Evolutionary conservation across 2,797 vertebrate species (phyloP).

Genomic region (Decapterus maruadsi): DNA sequence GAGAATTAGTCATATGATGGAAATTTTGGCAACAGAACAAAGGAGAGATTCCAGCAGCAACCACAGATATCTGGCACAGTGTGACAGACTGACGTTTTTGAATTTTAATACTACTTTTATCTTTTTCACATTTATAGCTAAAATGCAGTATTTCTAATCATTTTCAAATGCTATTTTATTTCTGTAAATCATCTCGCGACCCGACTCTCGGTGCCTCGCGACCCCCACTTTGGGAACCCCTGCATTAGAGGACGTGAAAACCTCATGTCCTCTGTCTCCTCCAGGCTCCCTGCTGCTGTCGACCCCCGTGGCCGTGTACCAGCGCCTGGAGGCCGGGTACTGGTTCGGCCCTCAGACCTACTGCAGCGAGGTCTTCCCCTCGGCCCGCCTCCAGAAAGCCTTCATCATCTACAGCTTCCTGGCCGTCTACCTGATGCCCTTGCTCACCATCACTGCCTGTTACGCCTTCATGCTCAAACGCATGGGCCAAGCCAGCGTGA

Average conservation of each 20-base stretch:
- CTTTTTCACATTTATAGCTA: too few species aligned
- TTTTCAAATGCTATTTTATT: too few species aligned
- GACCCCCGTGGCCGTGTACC: constrained; percentile 78
- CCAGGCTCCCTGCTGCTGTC: constrained; percentile 80
- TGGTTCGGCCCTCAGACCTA: constrained; percentile 83
- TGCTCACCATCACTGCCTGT: constrained; percentile 80
- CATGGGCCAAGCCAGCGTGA: constrained; percentile 75
- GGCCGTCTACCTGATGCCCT: constrained; percentile 80
- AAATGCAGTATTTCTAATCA: too few species aligned
- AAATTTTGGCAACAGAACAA: too few species aligned
- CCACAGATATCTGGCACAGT: neutral
- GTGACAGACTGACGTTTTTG: neutral
- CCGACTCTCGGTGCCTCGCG: too few species aligned
- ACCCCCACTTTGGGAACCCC: too few species aligned
- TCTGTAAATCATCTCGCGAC: too few species aligned
- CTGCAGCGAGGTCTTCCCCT: constrained; percentile 81
- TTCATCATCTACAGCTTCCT: constrained; percentile 84
- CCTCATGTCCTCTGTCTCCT: neutral
- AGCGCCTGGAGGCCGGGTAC: constrained; percentile 76
- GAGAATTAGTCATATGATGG: too few species aligned
- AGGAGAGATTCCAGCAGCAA: neutral
- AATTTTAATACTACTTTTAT: too few species aligned
- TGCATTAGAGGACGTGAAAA: too few species aligned
- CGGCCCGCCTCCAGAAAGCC: constrained; percentile 70
- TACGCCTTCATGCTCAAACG: constrained; percentile 83